A percentile compares a stretch with the other conserved stretches of the same genome.
Evolutionary conservation across 2,888 invertebrate genomes (phyloP).

Genomic region (Eupithecia tripunctaria): DNA sequence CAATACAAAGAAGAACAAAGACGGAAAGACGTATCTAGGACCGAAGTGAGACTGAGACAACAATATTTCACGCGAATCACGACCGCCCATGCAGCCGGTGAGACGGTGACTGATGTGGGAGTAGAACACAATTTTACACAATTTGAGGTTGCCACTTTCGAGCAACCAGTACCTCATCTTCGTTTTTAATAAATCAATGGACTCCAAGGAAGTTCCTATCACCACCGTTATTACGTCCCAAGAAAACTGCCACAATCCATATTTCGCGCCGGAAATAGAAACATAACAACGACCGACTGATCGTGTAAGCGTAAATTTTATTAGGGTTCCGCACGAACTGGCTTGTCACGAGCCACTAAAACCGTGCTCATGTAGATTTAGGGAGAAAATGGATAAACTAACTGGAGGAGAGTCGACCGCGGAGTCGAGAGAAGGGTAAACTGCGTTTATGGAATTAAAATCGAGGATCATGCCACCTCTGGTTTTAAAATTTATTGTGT

Average conservation of each 20-base stretch:
- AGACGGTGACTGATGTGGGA: too few relatives aligned
- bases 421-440: not conserved
- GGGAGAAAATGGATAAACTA: not conserved
- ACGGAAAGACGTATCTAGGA: too few relatives aligned
- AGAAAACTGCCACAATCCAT: not conserved
- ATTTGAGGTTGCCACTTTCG: too few relatives aligned
- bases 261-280: conserved; percentile 8
- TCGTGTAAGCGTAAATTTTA: conserved; percentile 31
- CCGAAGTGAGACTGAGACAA: too few relatives aligned
- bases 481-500: too few relatives aligned
- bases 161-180: too few relatives aligned
- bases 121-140: too few relatives aligned
- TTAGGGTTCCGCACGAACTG: conserved; percentile 26
- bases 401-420: not conserved
- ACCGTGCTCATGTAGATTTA: conserved; percentile 23
- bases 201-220: not conserved
- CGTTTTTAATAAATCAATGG: too few relatives aligned
- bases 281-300: not conserved
- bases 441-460: not conserved
- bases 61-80: too few relatives aligned
- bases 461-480: not conserved
- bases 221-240: conserved; percentile 1
- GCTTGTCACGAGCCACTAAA: conserved; percentile 12
- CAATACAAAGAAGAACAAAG: too few relatives aligned
- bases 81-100: too few relatives aligned